Evolutionary conservation across 37 sponge, comb jelly and placozoan genomes (phyloP).

Genomic region (Cliona cf. orientalis): DNA sequence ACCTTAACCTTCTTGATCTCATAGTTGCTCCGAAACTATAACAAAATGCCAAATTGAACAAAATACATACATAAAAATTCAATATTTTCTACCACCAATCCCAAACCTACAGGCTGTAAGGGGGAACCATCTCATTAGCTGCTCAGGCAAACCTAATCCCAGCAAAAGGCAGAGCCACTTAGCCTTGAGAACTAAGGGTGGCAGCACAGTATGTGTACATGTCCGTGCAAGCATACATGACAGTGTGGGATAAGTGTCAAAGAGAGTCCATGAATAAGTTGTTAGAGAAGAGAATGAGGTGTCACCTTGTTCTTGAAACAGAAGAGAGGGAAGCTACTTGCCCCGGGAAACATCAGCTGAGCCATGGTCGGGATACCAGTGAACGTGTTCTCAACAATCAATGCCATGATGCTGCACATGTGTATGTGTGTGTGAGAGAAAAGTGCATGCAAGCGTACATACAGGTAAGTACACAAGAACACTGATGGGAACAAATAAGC

Average conservation of each 20-base stretch:
- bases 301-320: slow-evolving; percentile 95
- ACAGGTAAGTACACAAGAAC: not conserved
- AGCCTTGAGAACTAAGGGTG: no score
- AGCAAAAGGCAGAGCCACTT: no score
- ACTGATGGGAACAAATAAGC: not conserved
- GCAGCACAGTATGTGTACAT: no score
- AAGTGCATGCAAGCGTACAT: not conserved
- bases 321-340: slow-evolving; percentile 72
- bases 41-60: not conserved
- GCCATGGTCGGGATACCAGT: slow-evolving; percentile 96
- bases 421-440: no score
- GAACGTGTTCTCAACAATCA: slow-evolving; percentile 98
- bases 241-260: no score
- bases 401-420: slow-evolving; percentile 65
- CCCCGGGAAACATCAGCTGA: slow-evolving; percentile 84
- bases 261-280: no score
- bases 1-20: slow-evolving; percentile 76
- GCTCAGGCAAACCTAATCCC: no score
- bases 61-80: not conserved
- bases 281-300: not conserved
- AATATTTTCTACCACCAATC: no score
- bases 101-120: no score
- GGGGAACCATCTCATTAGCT: no score
- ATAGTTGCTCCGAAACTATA: slow-evolving; percentile 74
- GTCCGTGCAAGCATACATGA: no score